These are phyloP conservation scores for Drosophila putrida DNA, from an alignment of 2,888 invertebrate species.

Conservation along the genomic window DNA sequence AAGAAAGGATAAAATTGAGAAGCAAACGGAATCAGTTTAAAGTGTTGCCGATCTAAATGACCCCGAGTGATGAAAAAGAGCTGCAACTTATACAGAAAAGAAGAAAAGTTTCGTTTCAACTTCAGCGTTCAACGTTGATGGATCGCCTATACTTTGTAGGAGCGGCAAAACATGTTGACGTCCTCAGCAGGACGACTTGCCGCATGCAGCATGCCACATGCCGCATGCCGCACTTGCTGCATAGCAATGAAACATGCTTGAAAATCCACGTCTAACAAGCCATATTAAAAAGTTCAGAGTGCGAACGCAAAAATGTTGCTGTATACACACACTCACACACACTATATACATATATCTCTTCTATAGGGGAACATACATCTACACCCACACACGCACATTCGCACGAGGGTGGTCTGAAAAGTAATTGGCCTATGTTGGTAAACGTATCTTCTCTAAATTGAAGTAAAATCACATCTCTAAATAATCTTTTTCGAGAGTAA, in stretches of 20 bases:
- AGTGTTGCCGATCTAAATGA: constrained; percentile 43
- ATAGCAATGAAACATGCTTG: constrained; percentile 38
- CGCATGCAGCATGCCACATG: constrained; percentile 7
- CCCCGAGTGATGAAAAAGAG: constrained; percentile 19
- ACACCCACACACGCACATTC: constrained; percentile 23
- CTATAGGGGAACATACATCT: neutral
- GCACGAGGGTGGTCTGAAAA: neutral
- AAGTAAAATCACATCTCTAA: too few species aligned
- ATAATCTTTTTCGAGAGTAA: too few species aligned
- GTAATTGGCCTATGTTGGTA: too few species aligned
- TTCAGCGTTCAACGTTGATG: constrained; percentile 65
- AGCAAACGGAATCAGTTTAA: constrained; percentile 14
- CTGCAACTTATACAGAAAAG: constrained; percentile 21
- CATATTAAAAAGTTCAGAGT: constrained; percentile 73
- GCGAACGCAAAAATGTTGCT: constrained; percentile 45
- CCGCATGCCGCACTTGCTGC: constrained; percentile 19
- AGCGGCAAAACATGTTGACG: constrained; percentile 67
- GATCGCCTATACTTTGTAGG: constrained; percentile 72
- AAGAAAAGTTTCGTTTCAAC: constrained; percentile 24
- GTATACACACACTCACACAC: constrained; percentile 32
- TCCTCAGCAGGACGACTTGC: constrained; percentile 13
- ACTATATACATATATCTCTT: constrained; percentile 3
- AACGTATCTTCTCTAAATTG: too few species aligned
- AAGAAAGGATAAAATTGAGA: neutral
- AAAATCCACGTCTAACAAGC: constrained; percentile 71